Evolutionary conservation across 2,113 vertebrate species (phyloP), one percentile per base, ranked within the genome.

Genomic region (Callithrix jacchus): DNA sequence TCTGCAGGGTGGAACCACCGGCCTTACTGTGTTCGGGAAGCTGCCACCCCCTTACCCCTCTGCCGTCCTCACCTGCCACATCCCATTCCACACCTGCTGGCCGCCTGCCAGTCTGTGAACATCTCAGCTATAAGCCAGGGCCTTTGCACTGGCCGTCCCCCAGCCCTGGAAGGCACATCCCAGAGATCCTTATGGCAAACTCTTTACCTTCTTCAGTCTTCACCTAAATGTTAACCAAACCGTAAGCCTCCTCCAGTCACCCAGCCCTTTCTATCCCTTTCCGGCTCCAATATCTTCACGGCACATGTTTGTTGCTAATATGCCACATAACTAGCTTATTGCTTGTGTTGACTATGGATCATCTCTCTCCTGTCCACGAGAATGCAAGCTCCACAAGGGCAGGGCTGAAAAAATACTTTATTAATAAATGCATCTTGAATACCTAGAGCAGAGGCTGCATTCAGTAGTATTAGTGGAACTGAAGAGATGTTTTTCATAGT

Each of bases 301-400:
- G 42, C 6, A 11, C 1, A 1, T 10, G 12, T 30, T 68, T 6
- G 14, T 64, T 21, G 12, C 25, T 85, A 64, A 68, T 7, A 5
- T n/a, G 1, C 1, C 2, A 13, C 8, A 1, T 9, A 49, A n/a
- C 32, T 76, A 23, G 37, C 6, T 37, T 13, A n/a, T 30, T 77
- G 25, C 25, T 42, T 14, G 21, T n/a, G 13, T 17, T 21, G 17
- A 8, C 10, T 4, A 25, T 40, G 37, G 32, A 16, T 10, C 4
- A 1, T 11, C 32, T 74, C 66, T 76, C 47, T 35, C 47, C 68
- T 77, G 37, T 52, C 71, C 8, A 14, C 0, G 16, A 45, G 40
- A 52, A 71, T 20, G 14, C 32, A 74, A 4, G 49, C 49, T 58
- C n/a, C 73, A 23, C 21, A 30, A 42, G 27, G 64, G 23, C 52